Evolutionary conservation across 2,888 invertebrate species (phyloP).

Genomic region (Smittia sp.): DNA sequence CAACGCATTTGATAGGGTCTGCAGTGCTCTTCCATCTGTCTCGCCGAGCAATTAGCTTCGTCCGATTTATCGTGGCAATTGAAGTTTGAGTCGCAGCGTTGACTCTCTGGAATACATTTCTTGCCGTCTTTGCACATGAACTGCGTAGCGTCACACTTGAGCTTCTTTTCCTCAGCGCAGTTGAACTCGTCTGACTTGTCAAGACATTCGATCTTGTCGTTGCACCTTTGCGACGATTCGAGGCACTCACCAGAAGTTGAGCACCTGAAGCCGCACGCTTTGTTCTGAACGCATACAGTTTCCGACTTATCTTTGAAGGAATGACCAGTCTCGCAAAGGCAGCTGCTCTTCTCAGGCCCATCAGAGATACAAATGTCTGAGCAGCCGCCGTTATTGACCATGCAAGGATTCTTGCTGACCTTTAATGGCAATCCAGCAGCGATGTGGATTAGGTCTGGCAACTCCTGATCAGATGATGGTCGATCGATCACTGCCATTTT

Average conservation of each 20-base stretch:
- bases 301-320: constrained; percentile 54
- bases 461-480: constrained; percentile 44
- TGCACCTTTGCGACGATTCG: constrained; percentile 51
- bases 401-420: constrained; percentile 58
- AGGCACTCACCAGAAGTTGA: constrained; percentile 44
- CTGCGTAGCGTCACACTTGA: constrained; percentile 52
- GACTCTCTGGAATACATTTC: constrained; percentile 53
- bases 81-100: constrained; percentile 56
- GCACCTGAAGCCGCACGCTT: constrained; percentile 56
- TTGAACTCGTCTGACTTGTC: constrained; percentile 59
- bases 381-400: constrained; percentile 62
- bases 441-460: constrained; percentile 42
- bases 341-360: constrained; percentile 49
- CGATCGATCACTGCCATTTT: constrained; percentile 44
- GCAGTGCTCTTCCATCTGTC: not conserved
- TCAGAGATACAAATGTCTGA: constrained; percentile 69
- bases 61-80: constrained; percentile 61
- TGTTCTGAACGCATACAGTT: constrained; percentile 58
- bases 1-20: constrained; percentile 40
- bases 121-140: constrained; percentile 58
- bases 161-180: constrained; percentile 49
- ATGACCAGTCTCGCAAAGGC: constrained; percentile 68
- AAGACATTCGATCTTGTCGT: constrained; percentile 57
- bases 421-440: constrained; percentile 41
- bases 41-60: constrained; percentile 54